Evolutionary conservation across 2,888 invertebrate species (phyloP), one percentile per base, ranked within the genome.

Genomic region (Laspeyria flexula): DNA sequence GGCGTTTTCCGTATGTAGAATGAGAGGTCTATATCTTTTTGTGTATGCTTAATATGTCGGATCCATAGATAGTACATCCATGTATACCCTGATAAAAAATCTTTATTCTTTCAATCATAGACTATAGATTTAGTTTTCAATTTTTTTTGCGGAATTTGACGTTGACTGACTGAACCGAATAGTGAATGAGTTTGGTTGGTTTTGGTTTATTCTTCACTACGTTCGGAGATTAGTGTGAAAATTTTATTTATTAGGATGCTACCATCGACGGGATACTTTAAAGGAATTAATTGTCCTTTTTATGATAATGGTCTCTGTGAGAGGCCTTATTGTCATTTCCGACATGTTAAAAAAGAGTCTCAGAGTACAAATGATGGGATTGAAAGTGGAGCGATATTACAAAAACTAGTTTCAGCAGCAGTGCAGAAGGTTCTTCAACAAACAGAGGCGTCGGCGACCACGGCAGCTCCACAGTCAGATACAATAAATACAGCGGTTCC

Each of bases 281-380:
- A 96, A 88, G 95, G 95, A 73, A 95, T 97, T 61, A 94, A 94
- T 72, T 98, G 98, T 84, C 98, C 98, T 16, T 98, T 96, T 90
- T 97, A 95, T 83, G 95, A 96, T 75, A 94, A 93, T 79, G 96
- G 95, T 56, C 89, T 94, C 42, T 98, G 98, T 88, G 96, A 96
- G 68, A 93, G 98, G 74, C 97, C 98, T 15, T 97, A 98, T 87
- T 98, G 98, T 90, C 98, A 98, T 90, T 98, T 96, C 86, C 95
- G 96, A 78, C 98, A 98, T 87, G 93, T 94, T 65, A 96, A 94
- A 77, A 96, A 95, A 92, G 96, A 96, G 93, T 73, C 77, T 55
- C 83, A 83, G 57, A 87, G 83, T 62, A 77, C 75, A 54, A 84
- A 84, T 58, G 86, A 90, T 49, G 86, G 86, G 35, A 77, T 93